Base-by-base conservation (phyloP, 2,888 invertebrate species). In the Nebria salina region DNA sequence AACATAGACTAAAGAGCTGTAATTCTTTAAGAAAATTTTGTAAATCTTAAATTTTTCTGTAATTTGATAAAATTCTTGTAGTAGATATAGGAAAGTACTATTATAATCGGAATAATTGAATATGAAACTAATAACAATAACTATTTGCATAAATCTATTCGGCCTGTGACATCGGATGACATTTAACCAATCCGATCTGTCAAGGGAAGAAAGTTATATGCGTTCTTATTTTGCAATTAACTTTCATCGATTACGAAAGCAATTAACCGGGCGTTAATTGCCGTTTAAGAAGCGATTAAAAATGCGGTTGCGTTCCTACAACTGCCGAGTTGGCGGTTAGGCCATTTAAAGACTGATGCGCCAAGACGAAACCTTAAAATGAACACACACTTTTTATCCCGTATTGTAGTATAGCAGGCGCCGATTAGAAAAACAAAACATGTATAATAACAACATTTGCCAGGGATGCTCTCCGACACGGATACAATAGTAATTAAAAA, bases 261-360 rank as follows among this genome's bases (percentile, higher is more conserved):
- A 81, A 81, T 81, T 81, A 81, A 65, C 65, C 70, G 76, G 76
- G 81, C 75, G 81, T 81, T 81, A 81, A 81, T 81, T 75, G 81
- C 75, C 26, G 25, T 64, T 75, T 75, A 75, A 75, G 42, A 54
- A 64, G 20, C 65, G 75, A 75, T 75, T 75, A 75, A 75, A 75
- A 75, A 75, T 75, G 25, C 75, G 15, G 70, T 70, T 70, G 70
- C 70, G 15, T 70, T 54, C 54, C 54, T 54, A 13, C 54, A 13
- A 54, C 8, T 54, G 13, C 54, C 54, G 54, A 70, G 70, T 25
- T 70, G 70, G 70, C 70, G 70, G 70, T 70, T 34, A 11, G 54
- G 25, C 70, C 70, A 70, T 70, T 70, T 70, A 70, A 70, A 70
- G 70, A 70, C 26, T 70, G 70, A 54, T 54, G 54, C 54, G 54